A percentile compares a stretch with the other conserved stretches of the same genome.
These are phyloP conservation scores for Anhinga anhinga DNA, from an alignment of 2,113 vertebrate species.

Conservation along the genomic window DNA sequence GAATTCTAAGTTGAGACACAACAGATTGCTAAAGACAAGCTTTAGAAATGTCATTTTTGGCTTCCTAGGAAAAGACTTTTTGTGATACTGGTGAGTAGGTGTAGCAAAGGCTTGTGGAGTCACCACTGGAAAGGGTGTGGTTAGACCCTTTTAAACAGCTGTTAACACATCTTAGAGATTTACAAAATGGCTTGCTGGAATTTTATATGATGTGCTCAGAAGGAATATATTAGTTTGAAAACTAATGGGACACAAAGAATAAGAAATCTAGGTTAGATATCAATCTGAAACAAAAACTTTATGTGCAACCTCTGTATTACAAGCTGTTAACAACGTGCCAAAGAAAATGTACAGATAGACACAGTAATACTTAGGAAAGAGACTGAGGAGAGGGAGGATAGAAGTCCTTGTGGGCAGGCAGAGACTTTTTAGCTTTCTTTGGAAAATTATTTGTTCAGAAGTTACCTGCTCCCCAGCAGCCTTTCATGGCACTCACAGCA, in stretches of 20 bases:
- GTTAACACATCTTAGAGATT: not conserved
- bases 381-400: not conserved
- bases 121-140: not conserved
- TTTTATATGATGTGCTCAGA: not conserved
- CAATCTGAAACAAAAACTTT: not conserved
- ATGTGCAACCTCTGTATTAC: not conserved
- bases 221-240: conserved; percentile 27
- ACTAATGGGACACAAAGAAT: not conserved
- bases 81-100: not conserved
- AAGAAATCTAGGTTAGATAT: not conserved
- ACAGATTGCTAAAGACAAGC: not conserved
- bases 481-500: not conserved
- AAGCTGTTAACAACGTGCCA: not conserved
- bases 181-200: conserved; percentile 5
- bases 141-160: not conserved
- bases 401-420: not conserved
- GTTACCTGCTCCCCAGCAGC: not conserved
- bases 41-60: not conserved
- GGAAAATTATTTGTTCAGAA: not conserved
- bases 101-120: not conserved
- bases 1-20: not conserved
- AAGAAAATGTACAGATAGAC: not conserved
- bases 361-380: not conserved
- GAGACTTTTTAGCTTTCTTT: not conserved
- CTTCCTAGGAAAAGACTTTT: not conserved